Percentiles rank a stretch among this genome's conserved stretches.
Evolutionary conservation across 1,140 invertebrate species (phyloP).

Genomic region (Leptonema lineaticorne): DNA sequence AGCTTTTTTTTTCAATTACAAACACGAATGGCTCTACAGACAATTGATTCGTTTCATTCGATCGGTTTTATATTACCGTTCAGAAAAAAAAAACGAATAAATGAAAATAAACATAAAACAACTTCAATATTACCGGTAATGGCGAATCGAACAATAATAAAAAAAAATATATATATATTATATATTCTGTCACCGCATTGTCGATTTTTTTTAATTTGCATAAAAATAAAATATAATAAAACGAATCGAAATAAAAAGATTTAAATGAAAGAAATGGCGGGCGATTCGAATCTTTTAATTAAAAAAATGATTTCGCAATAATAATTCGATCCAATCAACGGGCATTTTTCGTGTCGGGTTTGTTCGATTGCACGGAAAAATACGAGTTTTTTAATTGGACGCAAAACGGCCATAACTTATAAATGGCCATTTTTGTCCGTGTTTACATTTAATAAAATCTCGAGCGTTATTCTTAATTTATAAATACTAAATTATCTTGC

Average conservation of each 20-base stretch:
- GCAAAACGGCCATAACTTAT: neutral
- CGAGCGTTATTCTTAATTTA: neutral
- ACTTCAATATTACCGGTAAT: too few relatives aligned
- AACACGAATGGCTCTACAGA: too few relatives aligned
- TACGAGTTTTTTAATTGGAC: neutral
- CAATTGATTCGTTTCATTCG: too few relatives aligned
- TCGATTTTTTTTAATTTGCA: neutral
- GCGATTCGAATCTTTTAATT: neutral
- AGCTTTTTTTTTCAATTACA: too few relatives aligned
- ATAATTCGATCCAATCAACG: neutral
- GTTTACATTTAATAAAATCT: slow-evolving; percentile 4
- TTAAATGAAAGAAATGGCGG: too few relatives aligned
- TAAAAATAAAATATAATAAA: neutral
- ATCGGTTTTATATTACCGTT: too few relatives aligned
- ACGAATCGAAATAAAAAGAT: too few relatives aligned
- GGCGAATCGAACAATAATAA: too few relatives aligned
- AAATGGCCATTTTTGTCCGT: neutral
- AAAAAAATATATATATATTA: neutral
- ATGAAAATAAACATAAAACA: too few relatives aligned
- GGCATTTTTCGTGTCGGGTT: neutral
- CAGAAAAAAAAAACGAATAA: too few relatives aligned
- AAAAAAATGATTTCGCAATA: neutral
- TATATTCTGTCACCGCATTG: neutral
- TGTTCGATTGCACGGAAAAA: neutral
- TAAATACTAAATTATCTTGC: neutral